These are phyloP conservation scores for Cotesia glomerata DNA, from an alignment of 1,140 invertebrate species.

Conservation along the genomic window DNA sequence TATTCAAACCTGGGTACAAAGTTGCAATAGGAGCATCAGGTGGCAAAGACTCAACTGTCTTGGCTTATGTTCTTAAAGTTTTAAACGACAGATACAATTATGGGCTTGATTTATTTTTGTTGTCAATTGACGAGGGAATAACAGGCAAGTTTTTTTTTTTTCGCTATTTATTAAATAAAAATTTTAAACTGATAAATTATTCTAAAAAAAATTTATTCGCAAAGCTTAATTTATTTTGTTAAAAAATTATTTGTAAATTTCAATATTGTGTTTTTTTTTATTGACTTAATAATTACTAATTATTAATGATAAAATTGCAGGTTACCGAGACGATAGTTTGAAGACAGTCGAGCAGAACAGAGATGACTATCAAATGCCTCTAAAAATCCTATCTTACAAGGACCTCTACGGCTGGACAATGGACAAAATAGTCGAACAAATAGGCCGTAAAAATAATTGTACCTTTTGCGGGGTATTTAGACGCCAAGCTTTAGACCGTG, in stretches of 20 bases:
- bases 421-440: conserved; percentile 96
- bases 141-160: conserved; percentile 72
- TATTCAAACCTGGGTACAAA: conserved; percentile 86
- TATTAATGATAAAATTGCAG: conserved; percentile 56
- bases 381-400: conserved; percentile 97
- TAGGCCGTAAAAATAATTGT: conserved; percentile 98
- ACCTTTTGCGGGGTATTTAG: conserved; percentile 98
- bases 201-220: not conserved
- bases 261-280: too few species aligned
- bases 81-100: conserved; percentile 93
- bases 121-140: conserved; percentile 99
- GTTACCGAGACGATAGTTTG: conserved; percentile 97
- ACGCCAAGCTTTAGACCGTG: conserved; percentile 93
- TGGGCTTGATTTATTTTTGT: conserved; percentile 86
- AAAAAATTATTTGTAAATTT: too few species aligned
- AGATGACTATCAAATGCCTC: conserved; percentile 89
- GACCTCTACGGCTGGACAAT: conserved; percentile 99
- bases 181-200: conserved; percentile 4
- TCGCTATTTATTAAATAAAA: too few species aligned
- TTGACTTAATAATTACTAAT: too few species aligned
- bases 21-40: conserved; percentile 97
- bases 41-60: conserved; percentile 98
- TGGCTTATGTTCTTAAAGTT: conserved; percentile 90
- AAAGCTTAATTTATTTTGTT: too few species aligned
- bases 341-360: conserved; percentile 95